phyloP scores from a whole-genome alignment of 2,888 invertebrate genomes.

The Pachycephus smyrnensis region DNA sequence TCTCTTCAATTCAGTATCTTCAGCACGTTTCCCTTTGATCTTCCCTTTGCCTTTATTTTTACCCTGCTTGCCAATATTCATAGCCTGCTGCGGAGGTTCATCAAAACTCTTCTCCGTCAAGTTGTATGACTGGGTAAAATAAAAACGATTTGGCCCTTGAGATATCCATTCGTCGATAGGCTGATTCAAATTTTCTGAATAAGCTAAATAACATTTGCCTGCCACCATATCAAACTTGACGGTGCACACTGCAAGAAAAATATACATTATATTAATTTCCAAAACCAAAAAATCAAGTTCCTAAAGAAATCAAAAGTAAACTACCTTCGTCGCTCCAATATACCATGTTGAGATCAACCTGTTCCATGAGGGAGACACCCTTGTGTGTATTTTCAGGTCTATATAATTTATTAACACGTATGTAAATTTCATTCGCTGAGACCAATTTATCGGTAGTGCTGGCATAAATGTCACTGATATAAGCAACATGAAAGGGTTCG shows the following conservation, averaged over 20 bases:
- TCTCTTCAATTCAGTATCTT: slow-evolving; percentile 43
- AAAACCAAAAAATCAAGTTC: slow-evolving; percentile 13
- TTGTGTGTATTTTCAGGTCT: slow-evolving; percentile 82
- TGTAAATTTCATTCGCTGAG: slow-evolving; percentile 72
- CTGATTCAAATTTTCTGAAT: slow-evolving; percentile 73
- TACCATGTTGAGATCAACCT: slow-evolving; percentile 78
- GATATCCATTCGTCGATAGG: slow-evolving; percentile 72
- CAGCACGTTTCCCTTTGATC: slow-evolving; percentile 66
- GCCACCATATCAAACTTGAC: slow-evolving; percentile 73
- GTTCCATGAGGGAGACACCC: slow-evolving; percentile 70
- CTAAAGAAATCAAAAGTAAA: slow-evolving; percentile 18
- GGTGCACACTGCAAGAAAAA: slow-evolving; percentile 66
- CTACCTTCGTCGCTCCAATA: slow-evolving; percentile 84
- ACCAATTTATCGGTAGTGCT: slow-evolving; percentile 69
- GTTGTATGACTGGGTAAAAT: slow-evolving; percentile 79
- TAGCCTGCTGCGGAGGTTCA: slow-evolving; percentile 74
- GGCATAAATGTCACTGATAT: slow-evolving; percentile 75
- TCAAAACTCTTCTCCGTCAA: slow-evolving; percentile 69
- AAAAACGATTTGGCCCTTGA: slow-evolving; percentile 78
- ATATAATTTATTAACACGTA: slow-evolving; percentile 78
- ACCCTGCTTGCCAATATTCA: slow-evolving; percentile 71
- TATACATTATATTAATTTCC: not conserved
- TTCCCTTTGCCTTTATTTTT: slow-evolving; percentile 79
- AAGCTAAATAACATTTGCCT: slow-evolving; percentile 78
- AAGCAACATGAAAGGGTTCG: slow-evolving; percentile 81